phyloP scores from a whole-genome alignment of 2,888 invertebrate genomes.

The Lithodes maja region DNA sequence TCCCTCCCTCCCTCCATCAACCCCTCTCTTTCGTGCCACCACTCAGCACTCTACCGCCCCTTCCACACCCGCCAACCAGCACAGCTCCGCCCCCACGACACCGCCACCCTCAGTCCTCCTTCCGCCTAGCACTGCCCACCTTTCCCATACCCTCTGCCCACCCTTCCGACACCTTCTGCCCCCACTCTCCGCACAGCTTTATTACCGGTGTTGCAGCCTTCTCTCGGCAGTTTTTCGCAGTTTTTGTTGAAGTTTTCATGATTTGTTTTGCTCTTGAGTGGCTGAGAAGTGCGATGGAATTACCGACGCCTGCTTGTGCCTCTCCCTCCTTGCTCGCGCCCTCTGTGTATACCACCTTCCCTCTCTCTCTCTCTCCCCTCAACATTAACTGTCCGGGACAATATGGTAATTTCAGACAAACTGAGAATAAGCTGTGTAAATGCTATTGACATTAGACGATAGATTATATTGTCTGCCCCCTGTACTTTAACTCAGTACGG shows the following conservation, averaged over 20 bases:
- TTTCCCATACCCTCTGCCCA: neutral
- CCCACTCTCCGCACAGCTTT: neutral
- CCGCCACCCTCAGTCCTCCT: neutral
- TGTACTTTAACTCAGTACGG: no score
- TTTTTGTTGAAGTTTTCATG: neutral
- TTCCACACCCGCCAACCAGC: constrained; percentile 59
- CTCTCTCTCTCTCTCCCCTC: no score
- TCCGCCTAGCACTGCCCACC: neutral
- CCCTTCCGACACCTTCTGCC: neutral
- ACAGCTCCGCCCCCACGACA: neutral
- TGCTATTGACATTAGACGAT: no score
- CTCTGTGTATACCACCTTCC: neutral
- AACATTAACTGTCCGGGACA: no score
- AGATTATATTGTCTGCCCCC: no score
- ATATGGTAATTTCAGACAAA: no score
- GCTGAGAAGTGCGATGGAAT: neutral
- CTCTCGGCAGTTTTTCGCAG: neutral
- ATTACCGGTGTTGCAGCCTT: neutral
- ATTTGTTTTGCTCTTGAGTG: neutral
- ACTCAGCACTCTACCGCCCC: neutral
- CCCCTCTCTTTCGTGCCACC: neutral
- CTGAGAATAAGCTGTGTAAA: no score
- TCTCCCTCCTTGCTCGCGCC: neutral
- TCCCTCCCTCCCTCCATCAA: neutral
- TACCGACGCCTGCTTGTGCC: neutral